Base-by-base conservation (phyloP, 2,888 invertebrate species). In the Synanthedon formicaeformis region DNA sequence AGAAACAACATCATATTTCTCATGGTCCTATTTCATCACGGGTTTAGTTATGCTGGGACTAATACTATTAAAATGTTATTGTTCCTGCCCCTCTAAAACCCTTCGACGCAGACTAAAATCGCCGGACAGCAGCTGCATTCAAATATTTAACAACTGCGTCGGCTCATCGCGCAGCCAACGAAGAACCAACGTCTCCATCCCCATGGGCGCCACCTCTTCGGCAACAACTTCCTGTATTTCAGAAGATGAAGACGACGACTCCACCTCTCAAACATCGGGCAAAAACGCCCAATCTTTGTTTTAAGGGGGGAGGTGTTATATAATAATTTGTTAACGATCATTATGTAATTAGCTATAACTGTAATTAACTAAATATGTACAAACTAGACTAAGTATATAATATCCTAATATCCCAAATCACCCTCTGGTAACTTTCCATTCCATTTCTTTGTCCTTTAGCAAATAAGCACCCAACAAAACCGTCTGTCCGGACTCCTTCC, bases 281-380 rank as follows among this genome's bases (percentile, higher is more conserved):
- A 50, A 51, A n/a, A 52, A 52, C 49, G 50, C 51, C 53, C 55
- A 52, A 56, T 56, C 56, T 56, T 56, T 56, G 48, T 55, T 56
- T 55, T 55, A 55, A 55, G 53, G 45, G 55, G 56, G 56, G 55
- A 53, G 51, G 54, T 56, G 56, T 54, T 56, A 56, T 13, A 45
- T 52, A 52, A 16, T 14, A 1, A 2, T 2, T 16, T 16, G 2
- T 16, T 16, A 16, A 2, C 2, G 2, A 16, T 16, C 1, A 16
- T 1, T 16, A 2, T 16, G 16, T 16, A 16, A 16, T 2, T 2
- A 2, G 1, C 2, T 2, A 16, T 2, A 16, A 2, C 2, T 16
- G n/a, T n/a, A n/a, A 1, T 16, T 16, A 16, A 2, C 2, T 16
- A 16, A 16, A 2, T 16, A n/a, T n/a, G n/a, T n/a, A n/a, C n/a